Percentiles rank a stretch among this genome's conserved stretches.
These are phyloP conservation scores for Caracal caracal DNA, from an alignment of 2,113 vertebrate genomes.

Conservation along the genomic window DNA sequence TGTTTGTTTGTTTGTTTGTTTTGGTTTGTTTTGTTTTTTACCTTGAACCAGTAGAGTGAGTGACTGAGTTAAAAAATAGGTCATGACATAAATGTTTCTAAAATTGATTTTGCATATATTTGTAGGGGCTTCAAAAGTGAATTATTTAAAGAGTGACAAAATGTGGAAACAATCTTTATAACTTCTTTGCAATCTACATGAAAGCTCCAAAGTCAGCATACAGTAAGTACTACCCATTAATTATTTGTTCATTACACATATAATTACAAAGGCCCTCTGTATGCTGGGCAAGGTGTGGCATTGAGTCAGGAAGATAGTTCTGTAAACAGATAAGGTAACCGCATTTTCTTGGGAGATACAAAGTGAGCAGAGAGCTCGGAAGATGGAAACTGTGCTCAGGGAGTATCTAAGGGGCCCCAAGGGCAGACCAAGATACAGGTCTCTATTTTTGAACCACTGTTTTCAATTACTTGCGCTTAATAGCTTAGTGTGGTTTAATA, in stretches of 20 bases:
- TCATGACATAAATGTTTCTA: not conserved
- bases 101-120: not conserved
- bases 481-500: not conserved
- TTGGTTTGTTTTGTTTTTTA: not conserved
- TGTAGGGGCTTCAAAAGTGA: not conserved
- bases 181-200: not conserved
- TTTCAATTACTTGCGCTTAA: not conserved
- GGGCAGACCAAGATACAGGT: not conserved
- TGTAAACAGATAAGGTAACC: not conserved
- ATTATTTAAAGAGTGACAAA: not conserved
- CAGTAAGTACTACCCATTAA: not conserved
- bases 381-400: not conserved
- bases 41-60: not conserved
- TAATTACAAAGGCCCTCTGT: not conserved
- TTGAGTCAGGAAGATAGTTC: not conserved
- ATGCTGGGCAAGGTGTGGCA: not conserved
- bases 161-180: not conserved
- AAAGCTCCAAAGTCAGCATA: not conserved
- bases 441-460: not conserved
- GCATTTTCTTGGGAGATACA: not conserved
- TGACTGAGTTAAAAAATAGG: not conserved
- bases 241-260: not conserved
- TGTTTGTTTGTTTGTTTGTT: too few relatives aligned
- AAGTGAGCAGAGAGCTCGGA: not conserved
- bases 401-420: accelerated